Evolutionary conservation across 2,113 vertebrate species (phyloP), one percentile per base, ranked within the genome.

Genomic region (Perca schrenkii): DNA sequence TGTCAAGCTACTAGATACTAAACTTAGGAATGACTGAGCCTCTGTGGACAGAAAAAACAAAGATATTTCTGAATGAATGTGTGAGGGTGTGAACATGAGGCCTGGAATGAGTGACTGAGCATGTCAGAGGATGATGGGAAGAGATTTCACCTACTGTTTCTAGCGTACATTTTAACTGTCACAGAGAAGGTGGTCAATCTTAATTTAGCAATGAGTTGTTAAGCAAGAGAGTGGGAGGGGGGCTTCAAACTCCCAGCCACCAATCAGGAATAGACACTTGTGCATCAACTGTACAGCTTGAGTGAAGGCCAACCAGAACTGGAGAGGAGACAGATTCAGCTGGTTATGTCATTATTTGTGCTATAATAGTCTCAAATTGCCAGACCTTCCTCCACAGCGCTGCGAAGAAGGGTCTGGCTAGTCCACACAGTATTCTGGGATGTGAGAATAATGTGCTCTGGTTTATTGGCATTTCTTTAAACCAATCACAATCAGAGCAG

Each of bases 211-310:
- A 65, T 72, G 82, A 85, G 82, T 74, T 46, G 57, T 64, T 57
- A 53, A 83, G 34, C 56, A 40, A 57, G 31, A 60, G 65, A 47
- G 60, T 43, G 19, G 21, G 54, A 14, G 21, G n/a, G 25, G 65
- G 25, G 79, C 14, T 65, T 83, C 28, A 66, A 74, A 76, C 69
- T 60, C 50, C 40, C 60, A 52, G 78, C 78, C 50, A 88, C 89
- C 91, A 89, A 91, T 91, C 86, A 85, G 79, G 62, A 79, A 71
- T 6, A 63, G 85, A 92, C 90, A 90, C 91, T 80, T 90, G 85
- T 82, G 60, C 69, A 80, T 80, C 69, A 70, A 76, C 78, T 58
- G 62, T n/a, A 70, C 22, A 11, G 47, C 64, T 62, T 15, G 36
- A 82, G 28, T 74, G 54, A 79, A 57, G 6, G 47, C 74, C 63